These are phyloP conservation scores for Pecten maximus DNA, from an alignment of 2,888 invertebrate genomes.

Conservation along the genomic window DNA sequence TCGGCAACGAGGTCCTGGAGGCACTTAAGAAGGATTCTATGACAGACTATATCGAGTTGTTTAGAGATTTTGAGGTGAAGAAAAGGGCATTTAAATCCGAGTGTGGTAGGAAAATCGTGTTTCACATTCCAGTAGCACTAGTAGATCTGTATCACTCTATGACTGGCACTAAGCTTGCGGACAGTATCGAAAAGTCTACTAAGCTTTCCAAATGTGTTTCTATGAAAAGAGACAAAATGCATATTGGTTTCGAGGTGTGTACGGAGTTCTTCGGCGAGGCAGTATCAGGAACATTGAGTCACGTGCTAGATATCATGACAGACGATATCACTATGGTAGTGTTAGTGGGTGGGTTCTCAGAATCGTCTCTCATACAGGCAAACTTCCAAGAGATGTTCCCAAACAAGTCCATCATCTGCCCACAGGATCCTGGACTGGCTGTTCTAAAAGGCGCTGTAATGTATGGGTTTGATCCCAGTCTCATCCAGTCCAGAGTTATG, in stretches of 20 bases:
- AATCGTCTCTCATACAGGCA: slow-evolving; percentile 16
- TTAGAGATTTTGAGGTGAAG: slow-evolving; percentile 50
- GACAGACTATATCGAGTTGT: slow-evolving; percentile 40
- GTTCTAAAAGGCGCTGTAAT: slow-evolving; percentile 26
- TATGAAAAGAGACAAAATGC: slow-evolving; percentile 44
- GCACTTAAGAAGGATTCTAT: slow-evolving; percentile 40
- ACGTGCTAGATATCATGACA: slow-evolving; percentile 40
- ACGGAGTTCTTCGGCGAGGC: slow-evolving; percentile 47
- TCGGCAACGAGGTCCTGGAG: slow-evolving; percentile 43
- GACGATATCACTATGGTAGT: background rate
- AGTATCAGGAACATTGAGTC: slow-evolving; percentile 39
- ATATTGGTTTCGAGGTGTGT: slow-evolving; percentile 37
- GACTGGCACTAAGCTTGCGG: slow-evolving; percentile 36
- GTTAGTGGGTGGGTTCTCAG: slow-evolving; percentile 37
- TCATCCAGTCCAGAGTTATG: slow-evolving; percentile 47
- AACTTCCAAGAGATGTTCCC: slow-evolving; percentile 14
- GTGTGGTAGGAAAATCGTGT: slow-evolving; percentile 36
- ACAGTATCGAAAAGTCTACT: slow-evolving; percentile 41
- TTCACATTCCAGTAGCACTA: slow-evolving; percentile 42
- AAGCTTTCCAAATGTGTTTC: slow-evolving; percentile 33
- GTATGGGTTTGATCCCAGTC: slow-evolving; percentile 33
- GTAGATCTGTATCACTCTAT: slow-evolving; percentile 39
- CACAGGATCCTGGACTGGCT: background rate
- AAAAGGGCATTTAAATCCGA: slow-evolving; percentile 47
- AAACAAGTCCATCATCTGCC: slow-evolving; percentile 15